Evolutionary conservation across 2,113 vertebrate species (phyloP).

Genomic region (Myiopsitta monachus): DNA sequence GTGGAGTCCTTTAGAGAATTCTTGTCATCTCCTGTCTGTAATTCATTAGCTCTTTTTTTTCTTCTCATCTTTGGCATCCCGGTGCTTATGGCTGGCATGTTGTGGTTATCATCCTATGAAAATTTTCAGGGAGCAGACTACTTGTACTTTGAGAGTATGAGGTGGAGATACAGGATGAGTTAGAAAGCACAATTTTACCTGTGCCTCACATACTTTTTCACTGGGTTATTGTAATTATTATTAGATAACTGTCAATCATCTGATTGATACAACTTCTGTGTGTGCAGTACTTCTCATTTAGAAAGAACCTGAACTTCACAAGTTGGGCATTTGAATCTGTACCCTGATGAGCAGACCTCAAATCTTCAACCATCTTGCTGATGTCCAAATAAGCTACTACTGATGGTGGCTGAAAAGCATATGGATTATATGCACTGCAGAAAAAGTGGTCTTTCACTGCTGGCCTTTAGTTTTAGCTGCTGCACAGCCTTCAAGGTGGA

Average conservation of each 20-base stretch:
- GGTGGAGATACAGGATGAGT: background rate
- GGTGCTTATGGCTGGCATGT: background rate
- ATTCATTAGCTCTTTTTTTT: background rate
- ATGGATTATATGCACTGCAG: fast-evolving
- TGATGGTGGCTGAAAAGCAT: background rate
- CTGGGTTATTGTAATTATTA: background rate
- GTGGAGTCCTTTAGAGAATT: slow-evolving; percentile 13
- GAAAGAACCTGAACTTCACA: background rate
- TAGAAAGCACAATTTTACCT: background rate
- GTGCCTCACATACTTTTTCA: background rate
- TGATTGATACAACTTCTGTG: background rate
- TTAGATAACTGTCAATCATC: background rate
- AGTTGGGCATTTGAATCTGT: background rate
- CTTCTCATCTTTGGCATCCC: background rate
- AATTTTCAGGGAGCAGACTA: background rate
- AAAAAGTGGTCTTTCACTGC: background rate
- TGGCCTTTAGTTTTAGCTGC: background rate
- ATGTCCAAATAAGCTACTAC: background rate
- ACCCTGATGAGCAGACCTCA: background rate
- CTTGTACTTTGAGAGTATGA: background rate
- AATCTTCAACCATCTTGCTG: background rate
- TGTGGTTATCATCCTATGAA: background rate
- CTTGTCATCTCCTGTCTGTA: background rate
- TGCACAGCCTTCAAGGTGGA: background rate
- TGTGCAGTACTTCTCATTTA: background rate